phyloP scores from a whole-genome alignment of 2,797 vertebrate species.

The Notamacropus eugenii region DNA sequence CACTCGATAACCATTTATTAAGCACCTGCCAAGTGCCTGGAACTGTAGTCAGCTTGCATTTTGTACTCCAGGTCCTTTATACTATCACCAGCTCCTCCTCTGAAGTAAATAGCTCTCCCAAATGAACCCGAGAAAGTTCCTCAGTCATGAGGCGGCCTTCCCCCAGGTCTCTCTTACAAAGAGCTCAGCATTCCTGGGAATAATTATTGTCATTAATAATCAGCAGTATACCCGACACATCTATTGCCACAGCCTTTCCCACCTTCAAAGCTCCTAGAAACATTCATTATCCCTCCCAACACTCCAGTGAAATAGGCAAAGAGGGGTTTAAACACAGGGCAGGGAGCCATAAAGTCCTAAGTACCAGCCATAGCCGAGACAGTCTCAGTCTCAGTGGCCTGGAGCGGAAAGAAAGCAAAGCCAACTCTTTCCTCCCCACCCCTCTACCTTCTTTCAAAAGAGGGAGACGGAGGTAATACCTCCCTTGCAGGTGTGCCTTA shows the following conservation, averaged over 20 bases:
- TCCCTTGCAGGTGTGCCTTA: not conserved
- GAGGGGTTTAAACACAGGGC: constrained; percentile 36
- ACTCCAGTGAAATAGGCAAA: constrained; percentile 43
- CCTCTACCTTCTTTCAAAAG: not conserved
- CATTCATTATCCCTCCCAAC: constrained; percentile 46
- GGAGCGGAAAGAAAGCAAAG: not conserved
- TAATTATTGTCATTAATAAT: constrained; percentile 58
- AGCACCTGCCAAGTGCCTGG: not conserved
- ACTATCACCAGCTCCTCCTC: not conserved
- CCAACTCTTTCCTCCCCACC: not conserved
- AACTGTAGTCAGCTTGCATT: not conserved
- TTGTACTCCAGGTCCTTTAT: not conserved
- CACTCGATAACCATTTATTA: not conserved
- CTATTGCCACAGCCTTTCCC: constrained; percentile 34
- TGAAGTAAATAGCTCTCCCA: constrained; percentile 4
- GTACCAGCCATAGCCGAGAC: not conserved
- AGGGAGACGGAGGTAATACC: not conserved
- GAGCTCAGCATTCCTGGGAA: constrained; percentile 44
- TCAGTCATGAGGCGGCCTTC: constrained; percentile 18
- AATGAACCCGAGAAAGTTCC: not conserved
- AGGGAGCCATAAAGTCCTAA: constrained; percentile 41
- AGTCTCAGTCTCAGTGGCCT: constrained; percentile 30
- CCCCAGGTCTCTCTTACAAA: constrained; percentile 34
- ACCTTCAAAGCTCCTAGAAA: constrained; percentile 62
- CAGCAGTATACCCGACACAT: constrained; percentile 53